These are phyloP conservation scores for Uria lomvia DNA, from an alignment of 2,113 vertebrate genomes.

Conservation along the genomic window DNA sequence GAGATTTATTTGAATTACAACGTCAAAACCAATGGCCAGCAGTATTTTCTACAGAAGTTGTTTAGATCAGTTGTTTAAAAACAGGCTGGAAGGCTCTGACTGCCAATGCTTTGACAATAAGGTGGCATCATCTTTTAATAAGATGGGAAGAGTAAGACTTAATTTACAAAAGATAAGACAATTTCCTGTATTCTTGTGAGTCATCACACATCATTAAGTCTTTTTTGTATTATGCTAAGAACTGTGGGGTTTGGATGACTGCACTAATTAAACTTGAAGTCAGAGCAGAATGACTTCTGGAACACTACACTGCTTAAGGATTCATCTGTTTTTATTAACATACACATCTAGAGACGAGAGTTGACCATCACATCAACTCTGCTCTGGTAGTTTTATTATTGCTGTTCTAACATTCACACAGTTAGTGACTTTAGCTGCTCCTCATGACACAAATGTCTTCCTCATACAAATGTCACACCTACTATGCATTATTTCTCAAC, in stretches of 20 bases:
- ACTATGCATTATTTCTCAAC: neutral
- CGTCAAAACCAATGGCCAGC: neutral
- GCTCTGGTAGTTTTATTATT: neutral
- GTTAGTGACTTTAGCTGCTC: neutral
- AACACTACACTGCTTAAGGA: neutral
- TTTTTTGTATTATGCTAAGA: neutral
- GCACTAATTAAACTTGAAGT: neutral
- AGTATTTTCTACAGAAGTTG: neutral
- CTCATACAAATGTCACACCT: neutral
- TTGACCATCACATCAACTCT: neutral
- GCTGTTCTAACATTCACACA: neutral
- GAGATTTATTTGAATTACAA: neutral
- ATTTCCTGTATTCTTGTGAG: constrained; percentile 16
- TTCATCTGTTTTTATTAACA: neutral
- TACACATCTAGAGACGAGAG: neutral
- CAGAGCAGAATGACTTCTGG: neutral
- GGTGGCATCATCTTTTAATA: neutral
- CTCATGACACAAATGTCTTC: neutral
- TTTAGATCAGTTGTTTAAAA: neutral
- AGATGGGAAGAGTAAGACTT: constrained; percentile 39
- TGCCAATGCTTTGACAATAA: neutral
- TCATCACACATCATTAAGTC: neutral
- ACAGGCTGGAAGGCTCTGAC: neutral
- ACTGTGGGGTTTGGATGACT: neutral
- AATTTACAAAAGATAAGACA: constrained; percentile 35